A percentile compares a stretch with the other conserved stretches of the same genome.
Conservation (phyloP, 2,888 invertebrate species). For the Tanytarsus gracilentus region DNA sequence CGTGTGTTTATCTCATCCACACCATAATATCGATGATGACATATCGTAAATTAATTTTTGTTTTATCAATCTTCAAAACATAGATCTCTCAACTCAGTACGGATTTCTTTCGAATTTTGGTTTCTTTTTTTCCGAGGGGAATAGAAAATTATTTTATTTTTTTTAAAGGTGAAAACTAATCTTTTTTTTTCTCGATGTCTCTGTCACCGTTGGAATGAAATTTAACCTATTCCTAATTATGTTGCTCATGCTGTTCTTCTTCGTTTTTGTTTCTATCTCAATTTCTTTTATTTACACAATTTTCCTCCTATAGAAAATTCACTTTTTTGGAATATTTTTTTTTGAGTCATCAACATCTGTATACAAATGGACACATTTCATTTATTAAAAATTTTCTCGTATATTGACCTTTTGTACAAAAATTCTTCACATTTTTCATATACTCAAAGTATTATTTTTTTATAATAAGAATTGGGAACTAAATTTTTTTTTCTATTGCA, state of each 20-base stretch:
- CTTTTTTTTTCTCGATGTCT: constrained; percentile 17
- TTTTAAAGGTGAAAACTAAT: constrained; percentile 3
- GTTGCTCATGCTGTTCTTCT: background rate
- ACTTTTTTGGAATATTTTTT: constrained; percentile 2
- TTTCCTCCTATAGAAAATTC: constrained; percentile 9
- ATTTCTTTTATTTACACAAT: constrained; percentile 2
- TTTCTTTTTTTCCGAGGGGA: too few relatives aligned
- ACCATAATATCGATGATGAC: background rate
- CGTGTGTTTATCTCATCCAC: background rate
- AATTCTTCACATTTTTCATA: too few relatives aligned
- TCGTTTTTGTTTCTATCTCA: constrained; percentile 2
- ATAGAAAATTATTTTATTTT: background rate
- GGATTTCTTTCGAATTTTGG: background rate
- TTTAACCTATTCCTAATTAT: constrained; percentile 28
- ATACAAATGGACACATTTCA: constrained; percentile 29
- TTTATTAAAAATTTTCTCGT: constrained; percentile 21
- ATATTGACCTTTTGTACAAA: constrained; percentile 26
- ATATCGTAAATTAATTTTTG: background rate
- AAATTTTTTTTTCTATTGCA: background rate
- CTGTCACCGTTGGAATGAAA: constrained; percentile 25
- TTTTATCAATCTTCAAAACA: background rate
- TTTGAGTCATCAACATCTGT: constrained; percentile 12
- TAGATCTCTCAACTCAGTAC: background rate
- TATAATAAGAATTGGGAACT: background rate
- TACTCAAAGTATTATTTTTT: background rate